Evolutionary conservation across 1,140 invertebrate species (phyloP).

Genomic region (Monochamus saltuarius): DNA sequence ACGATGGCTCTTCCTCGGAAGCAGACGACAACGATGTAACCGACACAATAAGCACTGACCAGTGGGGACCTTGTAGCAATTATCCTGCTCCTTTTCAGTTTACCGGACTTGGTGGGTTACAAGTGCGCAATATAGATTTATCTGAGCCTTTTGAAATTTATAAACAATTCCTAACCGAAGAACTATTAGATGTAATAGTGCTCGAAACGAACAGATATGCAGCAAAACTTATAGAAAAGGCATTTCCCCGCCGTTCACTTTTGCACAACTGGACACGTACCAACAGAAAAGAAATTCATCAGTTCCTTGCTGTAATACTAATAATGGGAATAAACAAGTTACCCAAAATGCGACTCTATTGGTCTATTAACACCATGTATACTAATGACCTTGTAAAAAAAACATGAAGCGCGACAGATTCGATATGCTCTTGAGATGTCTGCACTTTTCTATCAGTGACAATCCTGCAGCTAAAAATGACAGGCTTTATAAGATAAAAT

Average conservation of each 20-base stretch:
- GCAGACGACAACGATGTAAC: background rate
- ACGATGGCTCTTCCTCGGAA: background rate
- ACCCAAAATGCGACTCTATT: no score
- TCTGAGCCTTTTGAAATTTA: constrained; percentile 1
- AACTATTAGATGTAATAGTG: background rate
- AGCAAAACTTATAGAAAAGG: no score
- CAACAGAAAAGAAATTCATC: no score
- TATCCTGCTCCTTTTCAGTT: background rate
- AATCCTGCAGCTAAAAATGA: background rate
- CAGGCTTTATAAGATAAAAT: background rate
- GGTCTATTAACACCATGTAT: no score
- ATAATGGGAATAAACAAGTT: no score
- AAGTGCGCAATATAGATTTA: constrained; percentile 1
- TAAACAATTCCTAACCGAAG: background rate
- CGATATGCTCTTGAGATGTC: background rate
- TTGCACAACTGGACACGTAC: no score
- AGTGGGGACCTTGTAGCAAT: constrained; percentile 1
- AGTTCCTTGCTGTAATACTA: no score
- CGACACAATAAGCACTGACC: background rate
- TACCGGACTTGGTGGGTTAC: background rate
- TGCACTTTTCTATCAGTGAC: background rate
- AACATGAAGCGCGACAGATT: background rate
- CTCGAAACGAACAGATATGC: no score
- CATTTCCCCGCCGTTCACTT: no score
- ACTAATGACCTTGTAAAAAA: no score